A percentile compares a stretch with the other conserved stretches of the same genome.
Conservation (phyloP, 1,140 invertebrate genomes). For the Metaphire vulgaris region DNA sequence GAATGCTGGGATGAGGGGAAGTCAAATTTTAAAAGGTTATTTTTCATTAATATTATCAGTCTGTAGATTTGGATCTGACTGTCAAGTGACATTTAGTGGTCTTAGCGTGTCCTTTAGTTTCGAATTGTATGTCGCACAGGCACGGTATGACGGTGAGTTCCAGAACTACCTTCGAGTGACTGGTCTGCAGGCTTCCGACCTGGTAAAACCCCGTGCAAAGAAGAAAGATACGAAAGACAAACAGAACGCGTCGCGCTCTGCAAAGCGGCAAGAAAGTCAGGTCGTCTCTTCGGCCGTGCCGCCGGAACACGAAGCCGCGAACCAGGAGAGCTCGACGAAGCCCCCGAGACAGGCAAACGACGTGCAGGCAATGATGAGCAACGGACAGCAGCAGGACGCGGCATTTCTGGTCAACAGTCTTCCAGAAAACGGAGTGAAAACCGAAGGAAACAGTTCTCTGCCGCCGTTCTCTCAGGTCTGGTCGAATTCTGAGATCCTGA, state of each 20-base stretch:
- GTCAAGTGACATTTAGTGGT: no score
- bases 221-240: conserved; percentile 23
- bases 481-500: background rate
- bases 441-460: background rate
- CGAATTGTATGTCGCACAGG: background rate
- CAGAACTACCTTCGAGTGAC: conserved; percentile 22
- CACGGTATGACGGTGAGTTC: conserved; percentile 20
- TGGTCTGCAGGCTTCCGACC: conserved; percentile 23
- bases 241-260: background rate
- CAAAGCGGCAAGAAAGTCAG: background rate
- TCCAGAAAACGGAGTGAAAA: background rate
- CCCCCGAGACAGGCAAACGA: background rate
- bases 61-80: background rate
- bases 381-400: no score
- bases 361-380: background rate
- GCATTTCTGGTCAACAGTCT: background rate
- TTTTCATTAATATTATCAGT: background rate
- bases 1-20: no score
- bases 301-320: background rate
- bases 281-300: background rate
- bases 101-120: background rate
- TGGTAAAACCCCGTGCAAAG: conserved; percentile 10
- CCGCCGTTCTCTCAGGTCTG: background rate
- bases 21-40: no score
- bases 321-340: background rate